A percentile compares a stretch with the other conserved stretches of the same genome.
Conservation (phyloP, 2,113 vertebrate species). For the Cyprinus carpio region DNA sequence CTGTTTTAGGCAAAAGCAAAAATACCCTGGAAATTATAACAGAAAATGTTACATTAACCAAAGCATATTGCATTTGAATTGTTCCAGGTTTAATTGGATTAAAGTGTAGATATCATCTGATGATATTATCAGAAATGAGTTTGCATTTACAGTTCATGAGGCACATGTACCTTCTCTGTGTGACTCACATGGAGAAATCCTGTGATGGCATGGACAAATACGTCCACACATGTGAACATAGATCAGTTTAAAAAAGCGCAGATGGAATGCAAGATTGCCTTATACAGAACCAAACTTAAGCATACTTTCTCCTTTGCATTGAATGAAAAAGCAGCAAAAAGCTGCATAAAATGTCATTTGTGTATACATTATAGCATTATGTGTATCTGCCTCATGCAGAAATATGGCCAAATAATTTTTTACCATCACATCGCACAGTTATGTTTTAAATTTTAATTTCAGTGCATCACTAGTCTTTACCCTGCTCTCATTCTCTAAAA, state of each 20-base stretch:
- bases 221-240: background rate
- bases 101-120: background rate
- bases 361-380: background rate
- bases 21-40: background rate
- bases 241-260: background rate
- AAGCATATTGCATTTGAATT: background rate
- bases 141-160: background rate
- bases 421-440: background rate
- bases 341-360: background rate
- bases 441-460: background rate
- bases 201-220: background rate
- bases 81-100: background rate
- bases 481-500: background rate
- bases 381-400: background rate
- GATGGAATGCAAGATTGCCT: background rate
- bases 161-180: background rate
- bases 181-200: background rate
- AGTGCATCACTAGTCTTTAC: constrained; percentile 8
- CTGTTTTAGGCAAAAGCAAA: background rate
- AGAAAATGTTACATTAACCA: background rate
- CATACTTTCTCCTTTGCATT: background rate
- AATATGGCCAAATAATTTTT: background rate
- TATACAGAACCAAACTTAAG: background rate
- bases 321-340: background rate
- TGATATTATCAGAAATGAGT: background rate